Evolutionary conservation across 2,888 invertebrate species (phyloP).

Genomic region (Lutraria lutraria): DNA sequence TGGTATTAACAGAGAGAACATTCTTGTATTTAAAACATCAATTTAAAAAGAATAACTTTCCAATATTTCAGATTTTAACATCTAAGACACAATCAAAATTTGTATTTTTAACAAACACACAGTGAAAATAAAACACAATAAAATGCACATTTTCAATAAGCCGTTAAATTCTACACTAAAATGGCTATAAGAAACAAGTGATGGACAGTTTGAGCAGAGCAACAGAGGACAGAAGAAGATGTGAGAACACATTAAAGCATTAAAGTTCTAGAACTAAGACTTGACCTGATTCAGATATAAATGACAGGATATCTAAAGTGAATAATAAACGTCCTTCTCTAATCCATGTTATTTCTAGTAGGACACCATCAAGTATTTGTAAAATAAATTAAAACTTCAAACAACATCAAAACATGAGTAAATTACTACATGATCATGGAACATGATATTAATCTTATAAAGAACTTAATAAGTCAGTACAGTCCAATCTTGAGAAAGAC

Average conservation of each 20-base stretch:
- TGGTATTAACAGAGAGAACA: no score
- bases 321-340: background rate
- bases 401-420: background rate
- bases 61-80: no score
- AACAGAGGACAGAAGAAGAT: background rate
- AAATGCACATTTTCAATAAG: background rate
- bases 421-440: background rate
- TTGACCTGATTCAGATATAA: background rate
- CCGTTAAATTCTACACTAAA: conserved; percentile 2
- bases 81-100: no score
- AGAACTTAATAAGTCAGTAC: background rate
- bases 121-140: background rate
- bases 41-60: no score
- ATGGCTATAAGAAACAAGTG: background rate
- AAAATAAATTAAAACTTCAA: background rate
- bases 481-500: no score
- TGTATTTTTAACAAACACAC: background rate
- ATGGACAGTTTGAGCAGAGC: background rate
- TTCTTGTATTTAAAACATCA: no score
- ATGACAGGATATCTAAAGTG: background rate
- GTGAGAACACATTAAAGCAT: background rate
- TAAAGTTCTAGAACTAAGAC: background rate
- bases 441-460: background rate
- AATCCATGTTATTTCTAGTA: background rate
- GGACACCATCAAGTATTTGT: background rate